Conservation (phyloP, 2,113 vertebrate species). For the Colistium nudipinnis region DNA sequence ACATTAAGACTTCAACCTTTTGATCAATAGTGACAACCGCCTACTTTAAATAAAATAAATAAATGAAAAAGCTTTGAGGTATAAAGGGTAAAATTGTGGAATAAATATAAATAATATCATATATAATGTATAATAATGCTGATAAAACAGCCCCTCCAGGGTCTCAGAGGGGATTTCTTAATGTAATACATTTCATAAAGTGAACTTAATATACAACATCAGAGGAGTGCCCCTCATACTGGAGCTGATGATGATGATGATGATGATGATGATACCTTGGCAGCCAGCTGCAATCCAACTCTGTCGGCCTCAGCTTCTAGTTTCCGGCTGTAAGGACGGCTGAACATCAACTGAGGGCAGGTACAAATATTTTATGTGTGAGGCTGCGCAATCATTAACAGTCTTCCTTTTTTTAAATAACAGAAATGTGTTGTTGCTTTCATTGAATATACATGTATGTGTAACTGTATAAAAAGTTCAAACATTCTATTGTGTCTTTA, state of each 20-base stretch:
- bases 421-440: neutral
- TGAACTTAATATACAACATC: neutral
- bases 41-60: no score
- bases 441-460: neutral
- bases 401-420: neutral
- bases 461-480: neutral
- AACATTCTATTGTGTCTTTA: neutral
- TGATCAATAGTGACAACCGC: no score
- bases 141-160: no score
- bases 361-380: neutral
- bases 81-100: no score
- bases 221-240: neutral
- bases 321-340: constrained; percentile 89
- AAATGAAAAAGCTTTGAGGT: no score
- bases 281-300: constrained; percentile 91
- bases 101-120: no score
- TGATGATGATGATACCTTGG: constrained; percentile 84
- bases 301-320: constrained; percentile 93
- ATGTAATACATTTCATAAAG: neutral
- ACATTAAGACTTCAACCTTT: no score
- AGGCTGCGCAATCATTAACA: neutral
- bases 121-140: no score
- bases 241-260: constrained; percentile 6
- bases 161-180: neutral
- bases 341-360: constrained; percentile 86